Evolutionary conservation across 2,888 invertebrate species (phyloP).

Genomic region (Hyppa rectilinea): DNA sequence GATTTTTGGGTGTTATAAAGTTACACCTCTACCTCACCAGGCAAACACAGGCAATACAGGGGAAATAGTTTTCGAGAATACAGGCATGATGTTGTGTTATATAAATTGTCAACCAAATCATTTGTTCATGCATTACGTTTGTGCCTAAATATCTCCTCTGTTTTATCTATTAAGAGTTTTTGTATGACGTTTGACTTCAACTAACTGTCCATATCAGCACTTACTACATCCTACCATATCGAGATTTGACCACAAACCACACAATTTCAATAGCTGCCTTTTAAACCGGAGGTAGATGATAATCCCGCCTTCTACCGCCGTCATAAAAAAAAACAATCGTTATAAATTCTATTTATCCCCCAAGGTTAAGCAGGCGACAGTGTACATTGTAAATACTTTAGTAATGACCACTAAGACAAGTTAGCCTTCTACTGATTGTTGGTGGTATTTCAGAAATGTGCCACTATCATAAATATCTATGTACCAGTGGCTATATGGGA

Average conservation of each 20-base stretch:
- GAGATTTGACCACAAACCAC: neutral
- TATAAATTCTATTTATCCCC: slow-evolving; percentile 4
- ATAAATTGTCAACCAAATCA: neutral
- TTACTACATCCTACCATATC: too few species aligned
- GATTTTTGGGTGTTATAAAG: too few species aligned
- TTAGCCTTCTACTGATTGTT: slow-evolving; percentile 29
- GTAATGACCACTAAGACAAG: slow-evolving; percentile 19
- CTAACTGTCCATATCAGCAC: neutral
- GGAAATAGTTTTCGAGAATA: too few species aligned
- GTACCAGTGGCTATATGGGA: neutral
- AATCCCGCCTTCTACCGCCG: neutral
- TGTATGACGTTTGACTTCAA: neutral
- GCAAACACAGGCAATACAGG: too few species aligned
- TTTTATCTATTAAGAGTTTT: neutral
- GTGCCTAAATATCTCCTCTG: neutral
- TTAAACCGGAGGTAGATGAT: slow-evolving; percentile 1
- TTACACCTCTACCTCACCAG: neutral
- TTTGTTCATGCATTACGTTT: neutral
- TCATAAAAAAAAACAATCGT: neutral
- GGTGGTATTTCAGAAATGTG: slow-evolving; percentile 31
- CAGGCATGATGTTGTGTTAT: neutral
- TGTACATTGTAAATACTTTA: slow-evolving; percentile 25
- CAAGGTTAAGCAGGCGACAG: slow-evolving; percentile 32
- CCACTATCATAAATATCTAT: neutral
- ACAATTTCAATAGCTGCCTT: neutral